Conservation (phyloP, 2,797 vertebrate genomes). For the Coreius guichenoti region DNA sequence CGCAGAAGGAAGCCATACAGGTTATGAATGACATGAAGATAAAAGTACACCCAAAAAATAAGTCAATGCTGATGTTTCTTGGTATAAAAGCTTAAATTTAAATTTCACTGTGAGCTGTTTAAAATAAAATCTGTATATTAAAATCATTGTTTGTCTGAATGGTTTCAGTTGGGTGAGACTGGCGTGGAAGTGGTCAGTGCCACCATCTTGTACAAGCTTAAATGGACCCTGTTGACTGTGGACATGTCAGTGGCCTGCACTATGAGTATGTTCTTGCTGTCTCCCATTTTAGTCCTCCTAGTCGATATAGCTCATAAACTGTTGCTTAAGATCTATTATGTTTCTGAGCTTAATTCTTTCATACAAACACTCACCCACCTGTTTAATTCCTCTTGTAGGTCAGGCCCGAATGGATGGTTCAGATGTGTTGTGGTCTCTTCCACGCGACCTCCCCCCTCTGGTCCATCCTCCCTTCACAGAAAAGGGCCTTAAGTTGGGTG, state of each 20-base stretch:
- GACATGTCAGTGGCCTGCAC: slow-evolving; percentile 69
- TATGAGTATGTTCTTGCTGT: slow-evolving; percentile 46
- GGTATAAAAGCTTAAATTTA: background rate
- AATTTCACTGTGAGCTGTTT: background rate
- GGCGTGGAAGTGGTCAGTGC: slow-evolving; percentile 61
- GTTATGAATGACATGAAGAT: background rate
- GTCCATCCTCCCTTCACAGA: slow-evolving; percentile 51
- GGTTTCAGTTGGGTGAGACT: slow-evolving; percentile 56
- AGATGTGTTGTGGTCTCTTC: slow-evolving; percentile 59
- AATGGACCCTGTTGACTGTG: slow-evolving; percentile 77
- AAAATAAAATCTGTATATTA: no score
- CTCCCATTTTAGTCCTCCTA: background rate
- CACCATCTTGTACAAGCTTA: slow-evolving; percentile 73
- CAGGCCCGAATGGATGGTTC: slow-evolving; percentile 49
- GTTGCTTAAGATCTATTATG: background rate
- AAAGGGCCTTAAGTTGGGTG: slow-evolving; percentile 52
- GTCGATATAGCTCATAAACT: background rate
- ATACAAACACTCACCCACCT: background rate
- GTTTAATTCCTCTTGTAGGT: slow-evolving; percentile 35
- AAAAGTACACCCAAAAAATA: background rate
- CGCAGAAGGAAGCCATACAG: background rate
- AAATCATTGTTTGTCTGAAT: slow-evolving; percentile 2
- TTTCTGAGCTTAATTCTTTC: background rate
- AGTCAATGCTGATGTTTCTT: background rate
- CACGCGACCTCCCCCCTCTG: slow-evolving; percentile 53